These are phyloP conservation scores for Kryptolebias marmoratus DNA, from an alignment of 2,113 vertebrate genomes.

Conservation along the genomic window DNA sequence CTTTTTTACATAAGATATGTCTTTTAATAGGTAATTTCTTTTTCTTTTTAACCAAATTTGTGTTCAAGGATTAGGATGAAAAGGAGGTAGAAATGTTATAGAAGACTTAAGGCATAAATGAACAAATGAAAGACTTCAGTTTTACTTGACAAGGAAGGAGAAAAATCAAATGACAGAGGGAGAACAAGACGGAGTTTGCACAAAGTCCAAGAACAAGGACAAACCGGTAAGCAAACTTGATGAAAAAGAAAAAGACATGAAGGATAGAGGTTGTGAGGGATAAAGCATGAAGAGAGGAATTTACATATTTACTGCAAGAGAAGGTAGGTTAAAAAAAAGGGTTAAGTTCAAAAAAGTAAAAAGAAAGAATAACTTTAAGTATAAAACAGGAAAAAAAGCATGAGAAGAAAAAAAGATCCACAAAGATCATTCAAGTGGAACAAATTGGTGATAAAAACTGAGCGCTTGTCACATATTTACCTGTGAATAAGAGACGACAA, in stretches of 20 bases:
- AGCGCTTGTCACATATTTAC: neutral
- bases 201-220: neutral
- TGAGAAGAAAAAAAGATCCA: neutral
- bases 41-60: slow-evolving; percentile 48
- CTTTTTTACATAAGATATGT: slow-evolving; percentile 56
- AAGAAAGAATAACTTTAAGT: neutral
- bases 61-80: slow-evolving; percentile 49
- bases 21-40: slow-evolving; percentile 38
- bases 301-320: neutral
- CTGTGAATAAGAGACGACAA: no score
- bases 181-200: neutral
- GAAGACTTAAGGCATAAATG: slow-evolving; percentile 16
- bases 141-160: slow-evolving; percentile 7
- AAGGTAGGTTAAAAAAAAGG: neutral
- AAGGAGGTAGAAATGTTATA: slow-evolving; percentile 39
- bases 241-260: slow-evolving; percentile 1
- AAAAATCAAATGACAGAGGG: slow-evolving; percentile 1
- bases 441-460: neutral
- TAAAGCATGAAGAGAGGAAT: neutral
- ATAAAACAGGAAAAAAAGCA: neutral
- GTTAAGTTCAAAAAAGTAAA: neutral
- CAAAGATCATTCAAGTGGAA: neutral
- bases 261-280: neutral
- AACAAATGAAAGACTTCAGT: slow-evolving; percentile 6
- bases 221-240: neutral